phyloP scores from a whole-genome alignment of 1,140 invertebrate species.

The Campoletis sonorensis region DNA sequence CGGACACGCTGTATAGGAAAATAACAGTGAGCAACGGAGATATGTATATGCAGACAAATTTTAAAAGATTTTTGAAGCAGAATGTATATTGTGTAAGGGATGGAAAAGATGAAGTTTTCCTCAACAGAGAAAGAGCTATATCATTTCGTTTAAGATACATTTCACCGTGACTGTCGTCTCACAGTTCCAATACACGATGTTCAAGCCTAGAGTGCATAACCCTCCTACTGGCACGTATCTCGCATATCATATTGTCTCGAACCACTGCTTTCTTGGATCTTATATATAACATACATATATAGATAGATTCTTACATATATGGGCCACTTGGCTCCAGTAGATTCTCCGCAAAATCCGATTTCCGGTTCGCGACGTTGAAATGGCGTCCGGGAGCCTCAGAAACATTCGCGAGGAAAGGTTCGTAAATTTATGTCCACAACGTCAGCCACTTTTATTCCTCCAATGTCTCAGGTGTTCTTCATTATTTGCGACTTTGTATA shows the following conservation, averaged over 20 bases:
- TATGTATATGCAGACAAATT: too few species aligned
- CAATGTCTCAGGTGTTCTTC: too few species aligned
- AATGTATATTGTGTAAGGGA: background rate
- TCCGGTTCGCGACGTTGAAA: background rate
- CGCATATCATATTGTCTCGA: slow-evolving; percentile 16
- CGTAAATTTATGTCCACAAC: too few species aligned
- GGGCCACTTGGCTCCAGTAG: background rate
- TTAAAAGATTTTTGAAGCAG: too few species aligned
- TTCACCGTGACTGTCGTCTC: slow-evolving; percentile 5
- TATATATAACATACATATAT: background rate
- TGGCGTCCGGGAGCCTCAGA: background rate
- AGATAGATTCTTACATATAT: background rate
- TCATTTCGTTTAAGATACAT: slow-evolving; percentile 15
- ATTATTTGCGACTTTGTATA: too few species aligned
- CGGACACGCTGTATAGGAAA: too few species aligned
- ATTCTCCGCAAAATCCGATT: background rate
- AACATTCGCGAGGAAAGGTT: background rate
- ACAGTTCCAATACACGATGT: background rate
- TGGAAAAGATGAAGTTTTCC: background rate
- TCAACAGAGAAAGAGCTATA: background rate
- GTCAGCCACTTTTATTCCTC: too few species aligned
- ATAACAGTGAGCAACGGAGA: too few species aligned
- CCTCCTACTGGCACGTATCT: background rate
- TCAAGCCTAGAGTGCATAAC: slow-evolving; percentile 13
- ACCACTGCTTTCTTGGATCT: slow-evolving; percentile 14